Conservation (phyloP, 1,140 invertebrate species). For the Drosophila pallidifrons region DNA sequence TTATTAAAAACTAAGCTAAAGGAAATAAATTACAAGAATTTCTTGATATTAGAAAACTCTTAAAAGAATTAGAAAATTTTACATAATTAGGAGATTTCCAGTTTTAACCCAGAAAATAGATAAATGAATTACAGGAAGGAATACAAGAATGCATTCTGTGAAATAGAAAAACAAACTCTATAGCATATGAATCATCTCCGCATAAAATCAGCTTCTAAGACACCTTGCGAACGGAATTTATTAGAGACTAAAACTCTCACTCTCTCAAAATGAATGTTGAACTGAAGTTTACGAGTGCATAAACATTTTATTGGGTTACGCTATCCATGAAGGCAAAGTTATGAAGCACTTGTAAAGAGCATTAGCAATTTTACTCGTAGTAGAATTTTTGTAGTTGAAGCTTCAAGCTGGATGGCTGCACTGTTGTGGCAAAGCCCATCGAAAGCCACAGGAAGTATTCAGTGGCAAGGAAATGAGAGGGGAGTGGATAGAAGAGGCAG, state of each 20-base stretch:
- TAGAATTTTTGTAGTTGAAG: conserved; percentile 7
- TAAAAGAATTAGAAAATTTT: no score
- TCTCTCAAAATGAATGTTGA: not conserved
- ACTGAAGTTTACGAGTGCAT: conserved; percentile 26
- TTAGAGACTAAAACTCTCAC: not conserved
- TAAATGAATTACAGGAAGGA: no score
- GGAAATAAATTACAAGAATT: no score
- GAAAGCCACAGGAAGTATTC: conserved; percentile 14
- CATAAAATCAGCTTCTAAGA: not conserved
- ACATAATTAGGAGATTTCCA: no score
- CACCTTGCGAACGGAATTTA: not conserved
- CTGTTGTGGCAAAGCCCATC: conserved; percentile 27
- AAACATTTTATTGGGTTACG: conserved; percentile 25
- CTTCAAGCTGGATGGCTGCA: conserved; percentile 14
- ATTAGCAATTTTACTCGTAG: conserved; percentile 28
- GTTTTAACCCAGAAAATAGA: no score
- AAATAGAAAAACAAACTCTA: no score
- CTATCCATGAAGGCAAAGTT: conserved; percentile 17
- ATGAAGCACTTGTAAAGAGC: conserved; percentile 38
- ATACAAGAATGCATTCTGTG: no score
- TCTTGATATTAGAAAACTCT: no score
- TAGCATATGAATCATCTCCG: no score
- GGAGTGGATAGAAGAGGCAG: no score
- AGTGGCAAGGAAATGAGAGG: not conserved
- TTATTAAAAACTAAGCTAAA: no score